Conservation (phyloP, 2,113 vertebrate species). For the Zootoca vivipara region DNA sequence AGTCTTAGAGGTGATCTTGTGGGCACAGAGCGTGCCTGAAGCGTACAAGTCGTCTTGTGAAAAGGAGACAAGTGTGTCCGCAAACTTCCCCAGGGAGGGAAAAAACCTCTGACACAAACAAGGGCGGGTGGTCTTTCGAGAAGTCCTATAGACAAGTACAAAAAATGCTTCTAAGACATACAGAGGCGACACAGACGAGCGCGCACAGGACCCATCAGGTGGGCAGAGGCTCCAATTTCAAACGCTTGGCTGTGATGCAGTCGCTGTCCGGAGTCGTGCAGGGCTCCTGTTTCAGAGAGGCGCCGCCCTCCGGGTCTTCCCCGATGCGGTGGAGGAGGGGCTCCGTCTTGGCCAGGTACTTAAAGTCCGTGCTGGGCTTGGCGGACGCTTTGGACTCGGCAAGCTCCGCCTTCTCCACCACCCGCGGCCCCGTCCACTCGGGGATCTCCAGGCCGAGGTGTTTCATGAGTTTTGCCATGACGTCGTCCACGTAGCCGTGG, state of each 20-base stretch:
- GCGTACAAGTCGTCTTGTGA: too few relatives aligned
- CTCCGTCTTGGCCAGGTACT: conserved; percentile 40
- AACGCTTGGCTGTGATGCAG: conserved; percentile 46
- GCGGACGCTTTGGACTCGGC: conserved; percentile 12
- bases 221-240: conserved; percentile 68
- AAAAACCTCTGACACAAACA: conserved; percentile 24
- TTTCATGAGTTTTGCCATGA: conserved; percentile 90
- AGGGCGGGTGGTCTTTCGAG: conserved; percentile 31
- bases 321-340: background rate
- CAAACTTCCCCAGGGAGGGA: too few relatives aligned
- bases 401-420: conserved; percentile 63
- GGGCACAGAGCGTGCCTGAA: too few relatives aligned
- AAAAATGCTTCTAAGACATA: background rate
- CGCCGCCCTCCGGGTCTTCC: background rate
- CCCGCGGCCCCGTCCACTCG: conserved; percentile 85
- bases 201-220: conserved; percentile 48
- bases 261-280: conserved; percentile 8
- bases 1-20: too few relatives aligned
- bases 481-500: conserved; percentile 89
- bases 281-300: conserved; percentile 23
- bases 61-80: too few relatives aligned
- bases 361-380: background rate
- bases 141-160: conserved; percentile 40
- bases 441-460: conserved; percentile 87
- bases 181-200: background rate